Conservation (phyloP, 2,888 invertebrate species). For the Papilio protenor region DNA sequence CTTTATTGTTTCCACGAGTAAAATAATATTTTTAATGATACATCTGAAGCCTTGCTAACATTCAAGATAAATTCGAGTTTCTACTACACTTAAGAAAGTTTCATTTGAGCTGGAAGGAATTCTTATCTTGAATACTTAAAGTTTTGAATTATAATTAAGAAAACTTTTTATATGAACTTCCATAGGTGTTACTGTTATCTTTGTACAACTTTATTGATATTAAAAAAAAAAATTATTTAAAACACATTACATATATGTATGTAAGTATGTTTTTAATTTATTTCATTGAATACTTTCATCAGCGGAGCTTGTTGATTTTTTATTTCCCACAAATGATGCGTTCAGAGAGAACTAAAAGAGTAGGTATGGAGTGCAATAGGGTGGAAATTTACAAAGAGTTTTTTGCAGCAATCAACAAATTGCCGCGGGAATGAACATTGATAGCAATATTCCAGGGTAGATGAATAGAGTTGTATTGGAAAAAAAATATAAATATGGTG, state of each 20-base stretch:
- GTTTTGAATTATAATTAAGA: conserved; percentile 23
- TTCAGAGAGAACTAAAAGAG: not conserved
- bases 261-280: not conserved
- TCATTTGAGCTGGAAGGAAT: conserved; percentile 11
- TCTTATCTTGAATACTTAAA: conserved; percentile 20
- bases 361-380: not conserved
- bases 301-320: not conserved
- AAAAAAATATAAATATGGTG: not conserved
- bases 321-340: not conserved
- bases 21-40: not conserved
- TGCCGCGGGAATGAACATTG: conserved; percentile 11
- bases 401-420: conserved; percentile 19
- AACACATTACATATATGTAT: not conserved
- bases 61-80: conserved; percentile 7
- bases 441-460: not conserved
- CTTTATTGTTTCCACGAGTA: not conserved
- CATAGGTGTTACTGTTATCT: conserved; percentile 4
- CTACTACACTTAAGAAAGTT: conserved; percentile 17
- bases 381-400: conserved; percentile 13
- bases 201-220: not conserved
- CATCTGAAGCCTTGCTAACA: not conserved
- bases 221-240: not conserved
- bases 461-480: not conserved
- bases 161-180: conserved; percentile 2
- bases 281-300: not conserved